Evolutionary conservation across 2,797 vertebrate genomes (phyloP), one percentile per base, ranked within the genome.

Genomic region (Pelodytes ibericus): DNA sequence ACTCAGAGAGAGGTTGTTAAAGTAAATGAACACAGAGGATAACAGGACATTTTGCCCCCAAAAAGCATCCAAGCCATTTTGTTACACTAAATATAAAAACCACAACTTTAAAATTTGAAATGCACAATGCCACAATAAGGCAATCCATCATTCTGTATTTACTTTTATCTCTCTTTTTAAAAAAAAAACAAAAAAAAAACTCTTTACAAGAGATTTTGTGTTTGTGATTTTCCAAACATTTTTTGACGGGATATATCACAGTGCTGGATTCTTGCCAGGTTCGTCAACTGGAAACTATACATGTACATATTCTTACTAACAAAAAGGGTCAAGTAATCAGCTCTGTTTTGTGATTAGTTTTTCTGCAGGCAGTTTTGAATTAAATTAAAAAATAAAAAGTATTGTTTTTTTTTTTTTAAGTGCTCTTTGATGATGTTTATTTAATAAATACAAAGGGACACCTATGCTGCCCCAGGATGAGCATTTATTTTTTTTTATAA

Each of bases 401-500:
- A 36, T 36, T 36, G 41, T 75, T 69, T 51, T 53, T 39, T 61
- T 68, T 18, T 39, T 68, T 51, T 8, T n/a, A 63, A 53, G 41
- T 57, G 66, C 22, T 47, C 41, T 69, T 31, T 59, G 44, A 76
- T 76, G 70, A 76, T 63, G 24, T 63, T 53, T 47, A 53, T 76
- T 53, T 70, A 70, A 70, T 75, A 67, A 69, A 69, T 68, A 69
- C 8, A 29, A 26, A 58, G 56, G 7, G 33, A 41, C 44, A 70
- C 74, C 66, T 70, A 60, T 63, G 53, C 47, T 70, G 74, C 66
- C 66, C 22, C 66, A 70, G 66, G 74, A 51, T 56, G 62, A 61
- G 66, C n/a, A 53, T 53, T 53, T 25, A 53, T 53, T 53, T 25
- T 57, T 68, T 53, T 76, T 70, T 61, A 76, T 70, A 76, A 76